Base-by-base conservation (phyloP, 2,797 vertebrate genomes). In the Mus spretus region DNA sequence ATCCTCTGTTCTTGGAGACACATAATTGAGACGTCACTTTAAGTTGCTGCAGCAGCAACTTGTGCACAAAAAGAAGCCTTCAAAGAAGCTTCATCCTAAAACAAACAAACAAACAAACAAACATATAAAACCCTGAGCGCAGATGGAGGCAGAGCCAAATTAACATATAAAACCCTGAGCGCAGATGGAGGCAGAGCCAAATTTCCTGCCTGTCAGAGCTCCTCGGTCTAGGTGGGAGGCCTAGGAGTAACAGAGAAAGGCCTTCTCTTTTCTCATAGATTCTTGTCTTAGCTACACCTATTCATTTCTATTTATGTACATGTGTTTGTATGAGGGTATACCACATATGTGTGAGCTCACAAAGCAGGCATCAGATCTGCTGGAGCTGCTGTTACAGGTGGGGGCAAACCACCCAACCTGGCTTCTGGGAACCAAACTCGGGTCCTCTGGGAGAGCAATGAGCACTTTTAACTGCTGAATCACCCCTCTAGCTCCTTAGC, bases 151-250 rank as follows among this genome's bases (percentile, higher is more conserved):
- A 24, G n/a, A n/a, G n/a, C n/a, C n/a, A n/a, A n/a, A n/a, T n/a
- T n/a, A 82, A 37, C 2, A 84, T 47, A 8, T 10, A 28, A 57
- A 65, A 53, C 7, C 22, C 80, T 37, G 37, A 37, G 74, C 40
- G 53, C 65, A 83, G 65, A 47, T 40, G 26, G 72, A 37, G 65
- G 65, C 2, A 24, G 31, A 82, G 24, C 20, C 47, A n/a, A 6
- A 50, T 2, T 22, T 15, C 1, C 28, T 4, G 8, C 15, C 40
- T 20, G 28, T 70, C 77, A 31, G 70, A 70, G 44, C 14, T 2
- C 59, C 13, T 28, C 1, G 0, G 6, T 2, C 0, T 34, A 59
- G 47, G 2, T 31, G 24, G 24, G 88, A 74, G 67, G 9, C 67
- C 47, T 57, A n/a, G 34, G 28, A n/a, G 67, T 70, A 34, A n/a